Evolutionary conservation across 2,113 vertebrate genomes (phyloP).

Genomic region (Beaufortia kweichowensis): DNA sequence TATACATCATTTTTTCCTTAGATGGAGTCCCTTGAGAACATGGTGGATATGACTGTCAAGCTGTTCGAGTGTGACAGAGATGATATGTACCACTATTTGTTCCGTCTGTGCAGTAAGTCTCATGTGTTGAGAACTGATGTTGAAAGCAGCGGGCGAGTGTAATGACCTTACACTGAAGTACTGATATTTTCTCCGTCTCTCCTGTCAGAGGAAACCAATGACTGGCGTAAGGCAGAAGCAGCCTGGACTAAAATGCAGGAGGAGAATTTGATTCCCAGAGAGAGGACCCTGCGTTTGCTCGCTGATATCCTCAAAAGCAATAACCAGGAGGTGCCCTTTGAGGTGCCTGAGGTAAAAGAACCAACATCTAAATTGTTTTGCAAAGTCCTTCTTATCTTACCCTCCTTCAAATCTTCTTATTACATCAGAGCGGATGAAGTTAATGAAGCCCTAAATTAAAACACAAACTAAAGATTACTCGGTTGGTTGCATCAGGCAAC

Average conservation of each 20-base stretch:
- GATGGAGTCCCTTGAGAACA: conserved; percentile 84
- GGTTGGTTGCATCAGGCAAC: too few relatives aligned
- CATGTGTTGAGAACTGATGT: conserved; percentile 8
- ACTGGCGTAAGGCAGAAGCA: conserved; percentile 83
- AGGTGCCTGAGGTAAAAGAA: conserved; percentile 83
- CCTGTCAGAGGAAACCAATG: conserved; percentile 74
- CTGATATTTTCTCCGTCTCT: neutral
- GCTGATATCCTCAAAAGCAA: conserved; percentile 80
- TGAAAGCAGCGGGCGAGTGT: conserved; percentile 7
- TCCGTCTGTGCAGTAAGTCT: conserved; percentile 85
- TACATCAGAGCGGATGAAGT: neutral
- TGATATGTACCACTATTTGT: conserved; percentile 85
- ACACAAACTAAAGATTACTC: conserved; percentile 62
- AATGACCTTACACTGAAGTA: too few relatives aligned
- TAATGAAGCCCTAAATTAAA: conserved; percentile 48
- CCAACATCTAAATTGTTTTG: conserved; percentile 39
- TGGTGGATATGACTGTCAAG: conserved; percentile 86
- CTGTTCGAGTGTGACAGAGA: conserved; percentile 94
- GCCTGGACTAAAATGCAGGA: conserved; percentile 95
- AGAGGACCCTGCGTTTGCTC: conserved; percentile 81
- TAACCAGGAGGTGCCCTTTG: conserved; percentile 85
- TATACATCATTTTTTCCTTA: conserved; percentile 60
- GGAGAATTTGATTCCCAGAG: conserved; percentile 87
- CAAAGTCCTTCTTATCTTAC: too few relatives aligned
- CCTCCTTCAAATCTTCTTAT: neutral